A percentile compares a stretch with the other conserved stretches of the same genome.
These are phyloP conservation scores for Leucophenga maculata DNA, from an alignment of 2,888 invertebrate genomes.

Conservation along the genomic window DNA sequence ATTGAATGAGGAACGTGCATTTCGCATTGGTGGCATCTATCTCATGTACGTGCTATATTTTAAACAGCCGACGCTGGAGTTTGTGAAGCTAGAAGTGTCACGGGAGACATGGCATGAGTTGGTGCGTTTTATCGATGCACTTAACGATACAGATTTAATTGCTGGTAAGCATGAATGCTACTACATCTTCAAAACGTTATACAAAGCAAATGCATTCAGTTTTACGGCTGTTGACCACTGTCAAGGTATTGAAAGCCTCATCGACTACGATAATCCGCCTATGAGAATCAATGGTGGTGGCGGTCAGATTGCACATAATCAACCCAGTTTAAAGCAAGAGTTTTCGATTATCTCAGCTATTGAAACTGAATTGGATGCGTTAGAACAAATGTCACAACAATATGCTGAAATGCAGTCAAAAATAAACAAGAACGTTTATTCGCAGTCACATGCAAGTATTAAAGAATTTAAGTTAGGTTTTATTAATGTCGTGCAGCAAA, in stretches of 20 bases:
- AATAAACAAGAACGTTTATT: too few relatives aligned
- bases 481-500: too few relatives aligned
- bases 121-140: background rate
- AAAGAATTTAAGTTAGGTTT: too few relatives aligned
- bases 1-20: slow-evolving; percentile 31
- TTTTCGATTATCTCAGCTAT: too few relatives aligned
- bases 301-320: too few relatives aligned
- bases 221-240: slow-evolving; percentile 58
- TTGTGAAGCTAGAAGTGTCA: slow-evolving; percentile 59
- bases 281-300: background rate
- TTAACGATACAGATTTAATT: slow-evolving; percentile 33
- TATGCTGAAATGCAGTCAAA: too few relatives aligned
- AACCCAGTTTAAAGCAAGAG: too few relatives aligned
- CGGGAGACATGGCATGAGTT: slow-evolving; percentile 48
- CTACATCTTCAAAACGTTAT: slow-evolving; percentile 57
- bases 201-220: slow-evolving; percentile 55
- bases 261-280: slow-evolving; percentile 55
- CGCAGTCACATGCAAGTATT: too few relatives aligned
- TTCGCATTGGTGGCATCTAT: slow-evolving; percentile 61
- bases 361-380: too few relatives aligned
- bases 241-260: slow-evolving; percentile 57
- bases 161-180: slow-evolving; percentile 42
- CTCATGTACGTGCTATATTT: slow-evolving; percentile 64
- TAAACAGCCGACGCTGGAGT: slow-evolving; percentile 66
- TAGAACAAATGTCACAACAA: too few relatives aligned